A percentile compares a stretch with the other conserved stretches of the same genome.
Conservation (phyloP, 2,797 vertebrate genomes). For the Vipera latastei region DNA sequence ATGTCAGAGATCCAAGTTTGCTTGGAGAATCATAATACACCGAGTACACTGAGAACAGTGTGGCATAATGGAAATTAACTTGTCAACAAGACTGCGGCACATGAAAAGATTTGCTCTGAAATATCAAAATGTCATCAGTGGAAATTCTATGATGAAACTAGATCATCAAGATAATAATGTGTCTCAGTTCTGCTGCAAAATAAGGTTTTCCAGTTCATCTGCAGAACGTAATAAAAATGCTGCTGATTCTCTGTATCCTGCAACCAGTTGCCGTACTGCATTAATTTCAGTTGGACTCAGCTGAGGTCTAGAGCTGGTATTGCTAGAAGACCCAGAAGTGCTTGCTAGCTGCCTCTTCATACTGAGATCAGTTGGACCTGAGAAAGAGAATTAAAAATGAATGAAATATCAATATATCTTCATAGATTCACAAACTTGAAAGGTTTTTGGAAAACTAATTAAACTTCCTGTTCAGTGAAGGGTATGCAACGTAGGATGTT, state of each 20-base stretch:
- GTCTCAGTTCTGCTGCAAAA: slow-evolving; percentile 86
- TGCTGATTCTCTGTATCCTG: slow-evolving; percentile 82
- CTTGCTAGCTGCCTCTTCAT: slow-evolving; percentile 82
- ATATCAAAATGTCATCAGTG: slow-evolving; percentile 77
- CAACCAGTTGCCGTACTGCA: slow-evolving; percentile 81
- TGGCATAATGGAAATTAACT: slow-evolving; percentile 74
- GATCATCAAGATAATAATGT: slow-evolving; percentile 57
- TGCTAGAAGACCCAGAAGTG: slow-evolving; percentile 76
- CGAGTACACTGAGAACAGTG: slow-evolving; percentile 74
- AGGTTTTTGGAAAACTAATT: neutral
- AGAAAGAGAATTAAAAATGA: slow-evolving; percentile 40
- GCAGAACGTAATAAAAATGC: slow-evolving; percentile 82
- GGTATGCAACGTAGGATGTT: neutral
- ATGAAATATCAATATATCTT: slow-evolving; percentile 25
- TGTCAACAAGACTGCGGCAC: slow-evolving; percentile 72
- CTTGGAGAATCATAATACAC: slow-evolving; percentile 74
- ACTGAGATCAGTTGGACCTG: slow-evolving; percentile 85
- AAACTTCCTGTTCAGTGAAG: neutral
- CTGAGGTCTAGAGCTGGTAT: slow-evolving; percentile 77
- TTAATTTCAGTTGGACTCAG: slow-evolving; percentile 82
- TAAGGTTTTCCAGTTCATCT: slow-evolving; percentile 85
- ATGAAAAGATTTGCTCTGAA: slow-evolving; percentile 72
- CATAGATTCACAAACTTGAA: neutral
- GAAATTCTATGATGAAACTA: slow-evolving; percentile 73
- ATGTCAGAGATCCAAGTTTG: slow-evolving; percentile 73